phyloP scores from a whole-genome alignment of 2,113 vertebrate species.

The Prolemur simus region DNA sequence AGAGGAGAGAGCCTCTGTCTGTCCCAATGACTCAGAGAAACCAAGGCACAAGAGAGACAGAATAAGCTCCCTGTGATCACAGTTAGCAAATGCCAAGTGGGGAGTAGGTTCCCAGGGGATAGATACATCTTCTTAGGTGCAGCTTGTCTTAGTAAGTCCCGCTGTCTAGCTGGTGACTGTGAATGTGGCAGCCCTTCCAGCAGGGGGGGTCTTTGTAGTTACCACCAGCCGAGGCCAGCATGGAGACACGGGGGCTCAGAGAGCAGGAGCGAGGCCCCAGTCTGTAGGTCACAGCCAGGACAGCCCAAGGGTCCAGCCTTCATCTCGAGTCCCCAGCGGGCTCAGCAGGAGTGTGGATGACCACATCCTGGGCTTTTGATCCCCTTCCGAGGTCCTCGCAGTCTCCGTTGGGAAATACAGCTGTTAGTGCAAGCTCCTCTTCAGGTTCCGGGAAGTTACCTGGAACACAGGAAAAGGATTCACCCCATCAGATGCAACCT shows the following conservation, averaged over 20 bases:
- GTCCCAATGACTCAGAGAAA: conserved; percentile 28
- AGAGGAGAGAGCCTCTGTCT: background rate
- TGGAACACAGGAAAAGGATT: conserved; percentile 62
- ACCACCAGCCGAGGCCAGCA: background rate
- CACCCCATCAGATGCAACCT: background rate
- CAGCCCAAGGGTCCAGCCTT: background rate
- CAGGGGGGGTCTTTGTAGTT: background rate
- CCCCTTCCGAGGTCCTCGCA: conserved; percentile 64
- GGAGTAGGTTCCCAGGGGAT: background rate
- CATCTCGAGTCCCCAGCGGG: background rate
- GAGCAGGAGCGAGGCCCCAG: background rate
- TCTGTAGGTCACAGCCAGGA: background rate
- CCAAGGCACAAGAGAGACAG: background rate
- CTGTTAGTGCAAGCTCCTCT: conserved; percentile 81
- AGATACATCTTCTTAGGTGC: background rate
- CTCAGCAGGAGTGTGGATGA: background rate
- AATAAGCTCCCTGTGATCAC: background rate
- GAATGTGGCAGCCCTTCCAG: background rate
- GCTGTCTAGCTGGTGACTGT: background rate
- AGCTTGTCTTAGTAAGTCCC: background rate
- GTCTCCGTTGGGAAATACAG: conserved; percentile 76
- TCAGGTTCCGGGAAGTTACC: conserved; percentile 61
- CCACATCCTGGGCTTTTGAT: background rate
- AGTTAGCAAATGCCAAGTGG: background rate
- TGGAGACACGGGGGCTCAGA: background rate